phyloP scores from a whole-genome alignment of 2,113 vertebrate genomes.

The Bettongia penicillata region DNA sequence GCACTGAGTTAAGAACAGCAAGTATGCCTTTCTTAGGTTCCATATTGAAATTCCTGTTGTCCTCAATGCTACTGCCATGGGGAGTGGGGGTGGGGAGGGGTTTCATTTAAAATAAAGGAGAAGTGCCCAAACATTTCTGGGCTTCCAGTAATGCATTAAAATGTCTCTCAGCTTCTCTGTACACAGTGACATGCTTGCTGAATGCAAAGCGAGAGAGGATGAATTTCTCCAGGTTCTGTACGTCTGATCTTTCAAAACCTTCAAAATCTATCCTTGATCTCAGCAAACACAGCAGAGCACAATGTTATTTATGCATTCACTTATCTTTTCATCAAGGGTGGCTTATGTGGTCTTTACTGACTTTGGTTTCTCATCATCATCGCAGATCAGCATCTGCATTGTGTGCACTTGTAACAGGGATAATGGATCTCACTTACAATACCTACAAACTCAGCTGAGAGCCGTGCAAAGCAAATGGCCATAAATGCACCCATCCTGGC shows the following conservation, averaged over 20 bases:
- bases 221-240: conserved; percentile 91
- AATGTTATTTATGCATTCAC: conserved; percentile 95
- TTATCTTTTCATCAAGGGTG: conserved; percentile 95
- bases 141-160: conserved; percentile 84
- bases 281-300: conserved; percentile 92
- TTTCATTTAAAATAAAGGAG: conserved; percentile 67
- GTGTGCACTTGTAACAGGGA: conserved; percentile 92
- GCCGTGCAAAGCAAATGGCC: conserved; percentile 89
- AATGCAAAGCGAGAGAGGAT: conserved; percentile 86
- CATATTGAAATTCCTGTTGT: conserved; percentile 78
- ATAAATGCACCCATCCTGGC: conserved; percentile 89
- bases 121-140: conserved; percentile 83
- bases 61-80: conserved; percentile 71
- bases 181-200: conserved; percentile 85
- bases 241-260: conserved; percentile 94
- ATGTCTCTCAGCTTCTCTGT: conserved; percentile 85
- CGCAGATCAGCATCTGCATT: conserved; percentile 89
- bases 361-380: conserved; percentile 91
- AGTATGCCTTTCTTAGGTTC: conserved; percentile 66
- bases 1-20: conserved; percentile 79
- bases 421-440: conserved; percentile 92
- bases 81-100: conserved; percentile 25
- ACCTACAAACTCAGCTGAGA: conserved; percentile 90
- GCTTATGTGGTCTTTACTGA: conserved; percentile 93
- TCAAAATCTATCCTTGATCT: conserved; percentile 96